phyloP scores from a whole-genome alignment of 2,888 invertebrate species.

The Agrilus biguttatus region DNA sequence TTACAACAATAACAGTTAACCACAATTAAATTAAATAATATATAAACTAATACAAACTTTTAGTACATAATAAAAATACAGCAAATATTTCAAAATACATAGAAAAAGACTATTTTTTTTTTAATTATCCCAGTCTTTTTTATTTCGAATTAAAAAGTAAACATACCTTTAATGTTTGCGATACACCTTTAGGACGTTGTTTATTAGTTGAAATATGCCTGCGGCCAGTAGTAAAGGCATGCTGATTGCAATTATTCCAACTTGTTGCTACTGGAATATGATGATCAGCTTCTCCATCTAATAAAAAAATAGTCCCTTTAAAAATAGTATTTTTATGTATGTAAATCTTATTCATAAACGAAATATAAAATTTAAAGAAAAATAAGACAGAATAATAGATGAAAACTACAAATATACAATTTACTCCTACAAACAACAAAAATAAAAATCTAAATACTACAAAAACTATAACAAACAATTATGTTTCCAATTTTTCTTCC shows the following conservation, averaged over 20 bases:
- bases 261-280: conserved; percentile 31
- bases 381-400: conserved; percentile 2
- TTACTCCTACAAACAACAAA: background rate
- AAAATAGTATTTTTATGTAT: background rate
- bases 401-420: background rate
- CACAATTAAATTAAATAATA: background rate
- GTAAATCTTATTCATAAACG: conserved; percentile 4
- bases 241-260: conserved; percentile 51
- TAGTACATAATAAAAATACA: background rate
- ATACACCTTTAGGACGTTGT: conserved; percentile 50
- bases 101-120: background rate
- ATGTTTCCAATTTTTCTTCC: background rate
- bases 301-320: conserved; percentile 3
- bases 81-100: background rate
- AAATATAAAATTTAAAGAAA: conserved; percentile 4
- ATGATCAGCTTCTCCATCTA: conserved; percentile 27
- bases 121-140: background rate
- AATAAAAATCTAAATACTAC: background rate
- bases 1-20: conserved; percentile 1
- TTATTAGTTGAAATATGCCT: conserved; percentile 43
- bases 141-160: background rate
- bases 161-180: conserved; percentile 49
- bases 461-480: background rate
- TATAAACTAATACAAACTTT: no score
- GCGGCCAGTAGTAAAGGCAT: conserved; percentile 58